Evolutionary conservation across 2,113 vertebrate species (phyloP).

Genomic region (Plotosus lineatus): DNA sequence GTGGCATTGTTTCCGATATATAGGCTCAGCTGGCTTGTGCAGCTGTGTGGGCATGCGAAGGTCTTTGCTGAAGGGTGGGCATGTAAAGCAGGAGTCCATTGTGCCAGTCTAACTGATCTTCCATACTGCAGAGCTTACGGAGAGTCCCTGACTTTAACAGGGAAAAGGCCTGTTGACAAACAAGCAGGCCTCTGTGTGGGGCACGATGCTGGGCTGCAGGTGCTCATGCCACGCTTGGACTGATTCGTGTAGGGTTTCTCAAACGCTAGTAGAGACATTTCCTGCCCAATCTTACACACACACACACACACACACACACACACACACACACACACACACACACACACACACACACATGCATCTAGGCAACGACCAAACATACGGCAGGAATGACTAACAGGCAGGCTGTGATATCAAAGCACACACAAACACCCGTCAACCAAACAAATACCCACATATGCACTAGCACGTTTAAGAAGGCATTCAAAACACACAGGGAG

Average conservation of each 20-base stretch:
- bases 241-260: constrained; percentile 59
- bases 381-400: constrained; percentile 68
- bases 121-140: constrained; percentile 60
- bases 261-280: constrained; percentile 75
- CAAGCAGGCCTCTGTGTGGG: constrained; percentile 71
- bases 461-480: constrained; percentile 12
- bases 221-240: constrained; percentile 73
- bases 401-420: constrained; percentile 55
- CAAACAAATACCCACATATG: constrained; percentile 34
- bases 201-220: constrained; percentile 70
- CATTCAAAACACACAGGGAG: constrained; percentile 26
- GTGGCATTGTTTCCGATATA: constrained; percentile 66
- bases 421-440: constrained; percentile 52
- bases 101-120: constrained; percentile 75
- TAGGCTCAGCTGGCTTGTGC: constrained; percentile 68
- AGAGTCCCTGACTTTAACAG: constrained; percentile 66
- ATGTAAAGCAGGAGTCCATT: constrained; percentile 70
- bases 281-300: constrained; percentile 71
- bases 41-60: constrained; percentile 69
- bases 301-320: constrained; percentile 27
- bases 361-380: constrained; percentile 72
- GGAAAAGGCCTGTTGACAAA: constrained; percentile 66
- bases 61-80: constrained; percentile 63
- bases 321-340: neutral
- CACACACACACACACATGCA: constrained; percentile 62